Base-by-base conservation (phyloP, 2,797 vertebrate species). In the Coregonus ussuriensis region DNA sequence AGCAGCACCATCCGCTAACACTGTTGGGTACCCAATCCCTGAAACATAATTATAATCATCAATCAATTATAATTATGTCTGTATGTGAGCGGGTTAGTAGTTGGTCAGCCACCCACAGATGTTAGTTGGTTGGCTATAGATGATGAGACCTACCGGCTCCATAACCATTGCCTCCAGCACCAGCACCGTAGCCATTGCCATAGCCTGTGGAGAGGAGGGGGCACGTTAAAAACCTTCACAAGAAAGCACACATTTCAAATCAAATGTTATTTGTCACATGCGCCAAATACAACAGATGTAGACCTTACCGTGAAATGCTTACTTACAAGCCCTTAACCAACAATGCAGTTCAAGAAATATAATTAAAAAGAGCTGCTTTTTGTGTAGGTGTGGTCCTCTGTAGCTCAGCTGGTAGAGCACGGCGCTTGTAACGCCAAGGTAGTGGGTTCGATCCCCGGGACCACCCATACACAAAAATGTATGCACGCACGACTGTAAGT, bases 61-160 rank as follows among this genome's bases (percentile, higher is more conserved):
- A 67, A 79, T 75, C 16, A 72, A 82, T 86, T 83, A 77, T 67
- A 80, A 79, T 83, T 72, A 75, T 51, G 54, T 73, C 21, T 76
- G 14, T 73, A 4, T 76, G 53, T 71, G 79, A 71, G 73, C 68
- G 29, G 59, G 31, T 74, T 16, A 52, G 53, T 56, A 72, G 33
- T 74, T 6, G 37, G 53, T 51, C 18, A 15, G 35, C 21, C 4
- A 71, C 18, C 59, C n/a, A 37, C 14, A 70, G 37, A 59, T 9
- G 65, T 35, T 29, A 35, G 4, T 13, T 65, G 15, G 18, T 35
- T 56, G 7, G 63, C 74, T 33, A 6, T 52, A 74, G 47, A 3
- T 1, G 31, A 31, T 77, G 69, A 52, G 29, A 91, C 94, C 91
- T 82, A 95, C 95, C 94, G 14, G 91, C 86, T 75, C 92, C 90